These are phyloP conservation scores for Drosophila melanica DNA, from an alignment of 1,140 invertebrate genomes.

Conservation along the genomic window DNA sequence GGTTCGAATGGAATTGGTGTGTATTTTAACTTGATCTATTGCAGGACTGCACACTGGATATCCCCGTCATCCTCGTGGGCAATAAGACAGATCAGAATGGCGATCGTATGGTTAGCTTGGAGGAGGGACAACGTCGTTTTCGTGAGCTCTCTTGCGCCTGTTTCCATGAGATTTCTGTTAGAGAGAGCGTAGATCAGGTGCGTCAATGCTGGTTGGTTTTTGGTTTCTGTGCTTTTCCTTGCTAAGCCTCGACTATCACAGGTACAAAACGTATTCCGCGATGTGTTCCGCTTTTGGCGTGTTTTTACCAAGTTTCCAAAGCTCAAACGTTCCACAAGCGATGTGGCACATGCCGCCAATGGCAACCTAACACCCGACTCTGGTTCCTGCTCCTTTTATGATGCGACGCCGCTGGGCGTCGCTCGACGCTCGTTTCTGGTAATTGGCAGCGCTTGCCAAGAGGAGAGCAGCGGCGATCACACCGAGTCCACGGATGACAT, in stretches of 20 bases:
- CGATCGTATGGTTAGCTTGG: constrained; percentile 90
- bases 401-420: constrained; percentile 54
- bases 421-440: constrained; percentile 77
- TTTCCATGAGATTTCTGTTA: constrained; percentile 93
- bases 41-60: constrained; percentile 86
- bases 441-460: constrained; percentile 67
- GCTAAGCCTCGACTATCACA: constrained; percentile 54
- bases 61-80: constrained; percentile 91
- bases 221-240: background rate
- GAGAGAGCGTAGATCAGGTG: constrained; percentile 91
- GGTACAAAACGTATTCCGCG: constrained; percentile 88
- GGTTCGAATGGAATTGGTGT: background rate
- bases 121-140: constrained; percentile 89
- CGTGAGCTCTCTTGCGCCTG: constrained; percentile 91
- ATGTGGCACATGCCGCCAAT: constrained; percentile 78
- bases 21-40: constrained; percentile 37
- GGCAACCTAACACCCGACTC: constrained; percentile 68
- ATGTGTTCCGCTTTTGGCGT: constrained; percentile 88
- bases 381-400: constrained; percentile 74
- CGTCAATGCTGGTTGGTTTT: no score
- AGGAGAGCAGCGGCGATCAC: constrained; percentile 71
- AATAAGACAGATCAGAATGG: constrained; percentile 91
- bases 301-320: constrained; percentile 87
- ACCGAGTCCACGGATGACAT: constrained; percentile 78
- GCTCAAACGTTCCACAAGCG: constrained; percentile 86